Evolutionary conservation across 2,113 vertebrate species (phyloP), one percentile per base, ranked within the genome.

Genomic region (Carassius carassius): DNA sequence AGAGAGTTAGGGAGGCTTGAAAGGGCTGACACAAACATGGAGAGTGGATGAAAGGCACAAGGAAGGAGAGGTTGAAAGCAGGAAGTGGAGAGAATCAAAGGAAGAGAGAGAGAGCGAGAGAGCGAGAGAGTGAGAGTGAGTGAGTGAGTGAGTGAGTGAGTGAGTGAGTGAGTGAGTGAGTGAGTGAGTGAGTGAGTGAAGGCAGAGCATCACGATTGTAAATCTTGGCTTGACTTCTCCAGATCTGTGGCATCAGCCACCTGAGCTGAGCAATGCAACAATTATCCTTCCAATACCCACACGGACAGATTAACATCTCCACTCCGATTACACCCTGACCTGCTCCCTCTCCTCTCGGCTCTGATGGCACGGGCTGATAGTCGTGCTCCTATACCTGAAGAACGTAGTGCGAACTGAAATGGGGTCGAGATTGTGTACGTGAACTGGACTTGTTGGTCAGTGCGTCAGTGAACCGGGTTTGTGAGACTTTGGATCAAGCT

Each of bases 291-390:
- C 86, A 94, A 93, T 92, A 90, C 89, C 90, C 69, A 92, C 84
- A 89, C 89, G 72, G 90, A 88, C 86, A 93, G 94, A 94, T 93
- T 94, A 93, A 90, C 91, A 95, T 94, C 93, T 90, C 85, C 78
- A 87, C 91, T 95, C 91, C 56, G 84, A 90, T 95, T 94, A 94
- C 94, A 82, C 91, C 87, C 78, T 79, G 79, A 90, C 87, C 90
- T 78, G 56, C 88, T 89, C 89, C 81, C 83, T 88, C 41, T 41
- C 84, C 85, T 84, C 89, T 49, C 58, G 78, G 25, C 89, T 89
- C 94, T 94, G 94, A 95, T 95, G 92, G 92, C 94, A 93, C 90
- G 87, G 19, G 17, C 88, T 89, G 94, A 95, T 95, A 94, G 92
- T 89, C 89, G 88, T 84, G 44, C 87, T 82, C 89, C 88, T 92